Percentiles rank a stretch among this genome's conserved stretches.
phyloP scores from a whole-genome alignment of 2,888 invertebrate genomes.

The Lochmaea capreae region DNA sequence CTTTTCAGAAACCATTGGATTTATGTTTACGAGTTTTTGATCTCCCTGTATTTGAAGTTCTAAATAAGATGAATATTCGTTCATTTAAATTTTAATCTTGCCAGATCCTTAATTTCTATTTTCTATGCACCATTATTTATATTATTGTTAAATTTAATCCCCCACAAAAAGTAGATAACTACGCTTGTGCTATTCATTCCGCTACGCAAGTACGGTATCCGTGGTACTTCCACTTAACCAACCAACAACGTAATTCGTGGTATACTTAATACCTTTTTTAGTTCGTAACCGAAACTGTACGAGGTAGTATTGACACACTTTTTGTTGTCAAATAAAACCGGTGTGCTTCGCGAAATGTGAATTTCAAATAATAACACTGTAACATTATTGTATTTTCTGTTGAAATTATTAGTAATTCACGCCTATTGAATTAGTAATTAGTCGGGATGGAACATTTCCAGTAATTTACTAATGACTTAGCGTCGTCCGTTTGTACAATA shows the following conservation, averaged over 20 bases:
- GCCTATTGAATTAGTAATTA: constrained; percentile 11
- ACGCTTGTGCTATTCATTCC: constrained; percentile 1
- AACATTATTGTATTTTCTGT: constrained; percentile 1
- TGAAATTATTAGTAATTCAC: constrained; percentile 15
- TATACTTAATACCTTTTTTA: background rate
- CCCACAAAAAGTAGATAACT: background rate
- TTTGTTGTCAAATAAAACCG: constrained; percentile 1
- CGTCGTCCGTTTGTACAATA: constrained; percentile 16
- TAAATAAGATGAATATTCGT: no score
- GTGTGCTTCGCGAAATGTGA: background rate
- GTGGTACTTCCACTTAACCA: constrained; percentile 13
- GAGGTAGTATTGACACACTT: background rate
- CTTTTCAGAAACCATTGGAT: no score
- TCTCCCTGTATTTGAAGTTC: no score
- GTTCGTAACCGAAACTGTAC: constrained; percentile 4
- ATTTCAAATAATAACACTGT: background rate
- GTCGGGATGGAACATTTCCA: constrained; percentile 7
- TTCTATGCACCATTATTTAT: no score
- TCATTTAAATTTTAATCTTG: no score
- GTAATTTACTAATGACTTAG: constrained; percentile 18
- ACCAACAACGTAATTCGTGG: background rate
- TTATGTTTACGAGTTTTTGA: no score
- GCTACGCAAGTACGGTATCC: constrained; percentile 3
- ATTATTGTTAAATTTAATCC: background rate
- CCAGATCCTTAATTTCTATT: no score